These are phyloP conservation scores for Saccostrea cuccullata DNA, from an alignment of 1,140 invertebrate genomes.

Conservation along the genomic window DNA sequence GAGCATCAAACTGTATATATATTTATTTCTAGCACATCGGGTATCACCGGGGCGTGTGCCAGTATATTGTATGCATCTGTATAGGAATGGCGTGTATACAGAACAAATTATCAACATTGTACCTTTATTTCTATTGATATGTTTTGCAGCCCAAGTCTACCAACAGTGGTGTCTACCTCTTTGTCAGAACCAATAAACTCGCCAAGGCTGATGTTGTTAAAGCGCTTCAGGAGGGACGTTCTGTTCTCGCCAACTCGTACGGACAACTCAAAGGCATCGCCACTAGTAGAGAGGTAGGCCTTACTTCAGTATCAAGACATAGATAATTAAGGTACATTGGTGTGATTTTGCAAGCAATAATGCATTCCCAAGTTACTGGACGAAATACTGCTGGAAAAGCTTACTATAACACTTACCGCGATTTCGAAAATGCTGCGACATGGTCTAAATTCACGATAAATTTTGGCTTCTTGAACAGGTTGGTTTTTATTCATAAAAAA, in stretches of 20 bases:
- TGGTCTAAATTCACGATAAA: constrained; percentile 21
- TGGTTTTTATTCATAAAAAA: not conserved
- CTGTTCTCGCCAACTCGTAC: constrained; percentile 26
- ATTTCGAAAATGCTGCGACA: constrained; percentile 25
- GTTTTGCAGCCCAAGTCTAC: constrained; percentile 11
- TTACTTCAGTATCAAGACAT: not conserved
- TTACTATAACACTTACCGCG: not conserved
- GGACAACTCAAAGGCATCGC: constrained; percentile 35
- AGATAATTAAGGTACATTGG: too few species aligned
- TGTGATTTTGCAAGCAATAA: too few species aligned
- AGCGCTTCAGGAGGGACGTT: constrained; percentile 1
- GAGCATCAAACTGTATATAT: not conserved
- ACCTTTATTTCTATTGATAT: not conserved
- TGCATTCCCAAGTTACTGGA: not conserved
- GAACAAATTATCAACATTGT: not conserved
- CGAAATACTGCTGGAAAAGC: not conserved
- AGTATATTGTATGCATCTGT: not conserved
- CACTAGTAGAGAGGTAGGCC: not conserved
- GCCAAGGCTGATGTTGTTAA: constrained; percentile 7
- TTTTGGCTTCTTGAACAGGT: not conserved
- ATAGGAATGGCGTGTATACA: not conserved
- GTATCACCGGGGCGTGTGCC: not conserved
- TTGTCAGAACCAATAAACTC: not conserved
- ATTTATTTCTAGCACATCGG: not conserved
- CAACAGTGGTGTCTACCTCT: constrained; percentile 32